These are phyloP conservation scores for Sus cebifrons DNA, from an alignment of 2,797 vertebrate genomes.

Conservation along the genomic window DNA sequence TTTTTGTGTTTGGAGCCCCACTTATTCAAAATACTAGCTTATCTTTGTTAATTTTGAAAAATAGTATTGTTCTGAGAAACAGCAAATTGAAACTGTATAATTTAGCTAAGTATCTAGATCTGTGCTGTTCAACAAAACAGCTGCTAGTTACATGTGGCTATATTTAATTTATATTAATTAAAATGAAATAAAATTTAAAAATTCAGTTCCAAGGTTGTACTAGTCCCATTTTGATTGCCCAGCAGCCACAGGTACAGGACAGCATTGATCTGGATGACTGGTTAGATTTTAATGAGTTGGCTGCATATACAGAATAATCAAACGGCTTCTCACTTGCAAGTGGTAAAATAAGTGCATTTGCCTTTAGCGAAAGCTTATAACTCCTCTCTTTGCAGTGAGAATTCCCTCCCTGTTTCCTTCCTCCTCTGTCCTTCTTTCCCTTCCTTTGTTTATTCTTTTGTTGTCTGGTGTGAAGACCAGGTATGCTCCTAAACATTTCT, in stretches of 20 bases:
- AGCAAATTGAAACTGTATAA: not conserved
- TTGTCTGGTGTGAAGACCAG: not conserved
- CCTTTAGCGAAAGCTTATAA: slow-evolving; percentile 1
- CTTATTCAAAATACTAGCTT: not conserved
- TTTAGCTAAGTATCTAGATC: not conserved
- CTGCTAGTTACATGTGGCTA: not conserved
- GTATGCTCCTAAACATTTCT: not conserved
- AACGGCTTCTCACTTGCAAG: slow-evolving; percentile 20
- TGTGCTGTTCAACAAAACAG: not conserved
- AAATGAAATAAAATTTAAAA: not conserved
- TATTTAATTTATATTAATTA: slow-evolving; percentile 20
- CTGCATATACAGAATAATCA: not conserved
- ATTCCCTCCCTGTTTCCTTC: not conserved
- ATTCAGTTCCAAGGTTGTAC: not conserved
- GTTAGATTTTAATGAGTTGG: slow-evolving; percentile 5
- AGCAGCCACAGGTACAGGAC: not conserved
- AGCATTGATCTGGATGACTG: not conserved
- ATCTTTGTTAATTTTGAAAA: slow-evolving; percentile 24
- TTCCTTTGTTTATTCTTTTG: not conserved
- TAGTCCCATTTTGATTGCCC: not conserved
- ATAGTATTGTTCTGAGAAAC: slow-evolving; percentile 24
- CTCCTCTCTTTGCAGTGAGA: not conserved
- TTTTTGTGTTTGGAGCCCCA: not conserved
- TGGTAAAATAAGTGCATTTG: not conserved
- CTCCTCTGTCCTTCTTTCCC: not conserved